Base-by-base conservation (phyloP, 1,140 invertebrate genomes). In the Drepana arcuata region DNA sequence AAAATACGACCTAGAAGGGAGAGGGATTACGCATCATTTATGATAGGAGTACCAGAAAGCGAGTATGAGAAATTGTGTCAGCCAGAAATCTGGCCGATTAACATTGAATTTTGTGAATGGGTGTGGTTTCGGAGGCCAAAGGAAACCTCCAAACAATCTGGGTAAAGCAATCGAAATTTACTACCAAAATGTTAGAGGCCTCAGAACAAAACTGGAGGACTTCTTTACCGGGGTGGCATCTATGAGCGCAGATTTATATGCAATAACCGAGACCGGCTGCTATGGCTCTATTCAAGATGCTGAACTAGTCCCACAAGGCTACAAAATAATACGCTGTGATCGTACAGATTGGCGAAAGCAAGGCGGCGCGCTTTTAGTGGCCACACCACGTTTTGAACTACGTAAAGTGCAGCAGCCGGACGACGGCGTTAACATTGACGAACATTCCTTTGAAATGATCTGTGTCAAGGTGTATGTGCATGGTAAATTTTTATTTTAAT, bases 401-500 rank as follows among this genome's bases (percentile, higher is more conserved):
- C 2, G 15, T 3, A 2, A 7, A 15, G 15, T 31, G 12, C 2
- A 4, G 5, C 13, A n/a, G n/a, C n/a, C n/a, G 25, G 7, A 13
- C 7, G 24, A 35, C 4, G 35, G 40, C 16, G 14, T 27, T 2
- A 27, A 24, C 21, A 24, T 25, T 14, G 23, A 33, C 10, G 21
- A 16, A 13, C 11, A 14, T 4, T 7, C 13, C 24, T 34, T 34
- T n/a, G 24, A 27, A 27, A 10, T 35, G 2, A 23, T 35, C 9
- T 16, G 14, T 26, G 34, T 15, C 1, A 16, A 13, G n/a, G 23
- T 35, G 6, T 16, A 35, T 16, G 7, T 15, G 4, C 13, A 27
- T 3, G 16, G 14, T 27, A 7, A 5, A n/a, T 35, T 35, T 11
- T 35, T 35, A 23, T 35, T 35, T 27, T 2, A 9, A 7, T 35